Conservation (phyloP, 1,140 invertebrate genomes). For the Eciton burchellii region DNA sequence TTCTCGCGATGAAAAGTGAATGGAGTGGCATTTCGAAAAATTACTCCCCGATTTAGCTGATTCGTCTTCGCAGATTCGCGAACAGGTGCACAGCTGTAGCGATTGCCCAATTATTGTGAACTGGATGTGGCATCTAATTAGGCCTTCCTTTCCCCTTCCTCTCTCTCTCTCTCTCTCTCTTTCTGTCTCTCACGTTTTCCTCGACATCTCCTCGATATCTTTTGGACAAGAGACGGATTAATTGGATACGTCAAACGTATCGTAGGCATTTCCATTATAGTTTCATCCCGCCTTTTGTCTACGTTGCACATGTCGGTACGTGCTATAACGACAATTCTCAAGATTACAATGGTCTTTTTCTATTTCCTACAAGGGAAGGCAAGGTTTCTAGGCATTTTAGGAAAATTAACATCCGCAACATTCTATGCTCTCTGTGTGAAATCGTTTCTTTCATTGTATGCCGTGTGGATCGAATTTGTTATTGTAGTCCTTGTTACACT, state of each 20-base stretch:
- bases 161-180: background rate
- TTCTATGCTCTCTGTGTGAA: background rate
- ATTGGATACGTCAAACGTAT: conserved; percentile 1
- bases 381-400: conserved; percentile 46
- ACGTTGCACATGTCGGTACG: conserved; percentile 18
- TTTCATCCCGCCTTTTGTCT: conserved; percentile 20
- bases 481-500: background rate
- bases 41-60: background rate
- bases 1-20: conserved; percentile 26
- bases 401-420: conserved; percentile 18
- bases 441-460: background rate
- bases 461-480: background rate
- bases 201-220: background rate
- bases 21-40: background rate
- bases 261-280: conserved; percentile 14
- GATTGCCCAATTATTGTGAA: conserved; percentile 30
- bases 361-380: too few species aligned
- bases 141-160: background rate
- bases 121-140: conserved; percentile 12
- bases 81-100: background rate
- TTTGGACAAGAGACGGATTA: conserved; percentile 35
- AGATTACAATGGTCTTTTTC: conserved; percentile 40
- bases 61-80: background rate
- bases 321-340: conserved; percentile 27
- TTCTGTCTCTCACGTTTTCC: background rate